Evolutionary conservation across 2,113 vertebrate genomes (phyloP).

Genomic region (Phalacrocorax pelagicus): DNA sequence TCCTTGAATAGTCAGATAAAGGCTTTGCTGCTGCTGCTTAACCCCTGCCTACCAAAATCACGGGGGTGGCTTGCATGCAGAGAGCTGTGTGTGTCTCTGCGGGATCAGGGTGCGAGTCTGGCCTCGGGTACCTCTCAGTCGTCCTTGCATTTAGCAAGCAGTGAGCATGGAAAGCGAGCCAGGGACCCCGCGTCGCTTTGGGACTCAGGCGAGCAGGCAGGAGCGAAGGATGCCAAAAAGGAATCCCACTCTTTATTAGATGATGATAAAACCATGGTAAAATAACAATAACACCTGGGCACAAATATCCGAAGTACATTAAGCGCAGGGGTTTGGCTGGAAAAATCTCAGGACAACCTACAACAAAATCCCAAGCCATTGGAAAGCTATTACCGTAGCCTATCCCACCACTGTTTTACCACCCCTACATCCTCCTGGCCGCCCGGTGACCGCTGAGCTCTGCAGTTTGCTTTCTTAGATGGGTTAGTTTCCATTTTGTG

Average conservation of each 20-base stretch:
- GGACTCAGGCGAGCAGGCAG: background rate
- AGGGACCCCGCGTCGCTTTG: accelerated
- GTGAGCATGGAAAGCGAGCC: background rate
- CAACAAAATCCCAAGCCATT: background rate
- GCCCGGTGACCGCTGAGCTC: background rate
- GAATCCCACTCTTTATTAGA: background rate
- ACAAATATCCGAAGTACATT: background rate
- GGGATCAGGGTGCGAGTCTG: background rate
- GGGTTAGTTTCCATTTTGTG: background rate
- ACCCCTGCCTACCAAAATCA: background rate
- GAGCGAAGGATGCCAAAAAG: background rate
- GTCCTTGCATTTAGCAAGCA: background rate
- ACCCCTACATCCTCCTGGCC: background rate
- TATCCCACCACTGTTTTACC: background rate
- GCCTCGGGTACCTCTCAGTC: background rate
- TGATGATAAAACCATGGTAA: slow-evolving; percentile 18
- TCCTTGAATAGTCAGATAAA: background rate
- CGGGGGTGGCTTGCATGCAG: accelerated
- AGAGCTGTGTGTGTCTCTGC: background rate
- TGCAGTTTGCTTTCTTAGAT: background rate
- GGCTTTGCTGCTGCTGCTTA: background rate
- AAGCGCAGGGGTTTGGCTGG: background rate
- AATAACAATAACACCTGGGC: slow-evolving; percentile 1
- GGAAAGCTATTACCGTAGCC: background rate
- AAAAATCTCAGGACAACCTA: background rate